A percentile compares a stretch with the other conserved stretches of the same genome.
phyloP scores from a whole-genome alignment of 2,113 vertebrate genomes.

The Pollachius pollachius region DNA sequence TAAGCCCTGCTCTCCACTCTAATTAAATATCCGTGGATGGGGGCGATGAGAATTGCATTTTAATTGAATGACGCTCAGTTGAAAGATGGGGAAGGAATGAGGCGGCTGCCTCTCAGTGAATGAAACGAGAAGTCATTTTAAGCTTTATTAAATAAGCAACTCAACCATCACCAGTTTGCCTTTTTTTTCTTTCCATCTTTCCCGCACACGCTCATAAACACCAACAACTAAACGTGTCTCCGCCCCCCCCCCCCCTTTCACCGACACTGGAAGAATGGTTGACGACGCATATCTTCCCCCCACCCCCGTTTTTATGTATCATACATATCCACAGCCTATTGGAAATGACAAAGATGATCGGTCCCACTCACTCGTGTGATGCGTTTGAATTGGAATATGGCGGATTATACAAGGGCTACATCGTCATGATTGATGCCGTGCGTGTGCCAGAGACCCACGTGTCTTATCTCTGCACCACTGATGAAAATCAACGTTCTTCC shows the following conservation, averaged over 20 bases:
- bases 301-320: no score
- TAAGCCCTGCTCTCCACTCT: conserved; percentile 61
- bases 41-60: conserved; percentile 70
- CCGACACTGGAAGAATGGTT: conserved; percentile 1
- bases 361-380: conserved; percentile 39
- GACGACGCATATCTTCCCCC: conserved; percentile 10
- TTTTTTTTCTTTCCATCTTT: background rate
- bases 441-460: conserved; percentile 35
- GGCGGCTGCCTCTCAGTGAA: conserved; percentile 45
- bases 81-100: conserved; percentile 60
- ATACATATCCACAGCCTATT: conserved; percentile 13
- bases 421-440: conserved; percentile 34
- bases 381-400: conserved; percentile 32
- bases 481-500: conserved; percentile 39
- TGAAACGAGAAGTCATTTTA: conserved; percentile 58
- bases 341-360: conserved; percentile 36
- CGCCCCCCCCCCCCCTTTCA: background rate
- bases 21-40: conserved; percentile 69
- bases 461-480: conserved; percentile 11
- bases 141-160: conserved; percentile 65
- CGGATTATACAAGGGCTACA: conserved; percentile 26
- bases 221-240: conserved; percentile 29
- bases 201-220: conserved; percentile 29
- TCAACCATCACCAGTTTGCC: conserved; percentile 46
- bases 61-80: conserved; percentile 71